A percentile compares a stretch with the other conserved stretches of the same genome.
phyloP scores from a whole-genome alignment of 2,888 invertebrate genomes.

The Piscicola geometra region DNA sequence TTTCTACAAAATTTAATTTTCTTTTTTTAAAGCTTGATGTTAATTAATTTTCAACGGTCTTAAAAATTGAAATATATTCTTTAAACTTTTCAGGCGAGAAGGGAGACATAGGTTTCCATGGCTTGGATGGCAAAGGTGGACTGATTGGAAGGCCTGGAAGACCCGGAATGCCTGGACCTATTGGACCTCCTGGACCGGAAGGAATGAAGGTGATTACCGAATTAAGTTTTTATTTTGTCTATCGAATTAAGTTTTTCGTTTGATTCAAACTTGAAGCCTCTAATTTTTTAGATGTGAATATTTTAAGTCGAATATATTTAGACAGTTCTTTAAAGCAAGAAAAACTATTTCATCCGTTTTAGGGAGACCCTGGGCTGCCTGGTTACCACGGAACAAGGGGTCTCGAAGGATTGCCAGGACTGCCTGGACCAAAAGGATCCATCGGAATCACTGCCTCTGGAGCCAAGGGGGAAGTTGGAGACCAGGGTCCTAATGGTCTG shows the following conservation, averaged over 20 bases:
- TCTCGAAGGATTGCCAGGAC: constrained; percentile 45
- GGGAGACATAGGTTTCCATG: background rate
- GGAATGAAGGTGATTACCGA: too few relatives aligned
- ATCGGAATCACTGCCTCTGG: constrained; percentile 9
- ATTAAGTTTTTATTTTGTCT: too few relatives aligned
- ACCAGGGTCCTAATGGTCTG: background rate
- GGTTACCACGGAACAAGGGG: constrained; percentile 45
- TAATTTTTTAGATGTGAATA: too few relatives aligned
- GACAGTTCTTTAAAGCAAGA: too few relatives aligned
- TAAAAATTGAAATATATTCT: too few relatives aligned
- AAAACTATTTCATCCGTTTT: too few relatives aligned
- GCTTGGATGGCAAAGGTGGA: background rate
- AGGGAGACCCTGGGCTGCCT: constrained; percentile 26
- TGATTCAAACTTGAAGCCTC: too few relatives aligned
- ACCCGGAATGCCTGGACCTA: background rate
- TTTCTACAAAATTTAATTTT: too few relatives aligned
- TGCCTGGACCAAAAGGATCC: constrained; percentile 42
- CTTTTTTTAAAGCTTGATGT: too few relatives aligned
- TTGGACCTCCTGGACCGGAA: constrained; percentile 27
- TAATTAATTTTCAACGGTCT: too few relatives aligned
- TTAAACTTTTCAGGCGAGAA: background rate
- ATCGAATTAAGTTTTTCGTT: too few relatives aligned
- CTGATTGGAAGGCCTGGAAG: constrained; percentile 8
- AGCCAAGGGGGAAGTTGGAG: constrained; percentile 26
- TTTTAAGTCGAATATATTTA: too few relatives aligned